Conservation (phyloP, 92 coral and sea anemone genomes). For the Umimayanthus chanpuru region DNA sequence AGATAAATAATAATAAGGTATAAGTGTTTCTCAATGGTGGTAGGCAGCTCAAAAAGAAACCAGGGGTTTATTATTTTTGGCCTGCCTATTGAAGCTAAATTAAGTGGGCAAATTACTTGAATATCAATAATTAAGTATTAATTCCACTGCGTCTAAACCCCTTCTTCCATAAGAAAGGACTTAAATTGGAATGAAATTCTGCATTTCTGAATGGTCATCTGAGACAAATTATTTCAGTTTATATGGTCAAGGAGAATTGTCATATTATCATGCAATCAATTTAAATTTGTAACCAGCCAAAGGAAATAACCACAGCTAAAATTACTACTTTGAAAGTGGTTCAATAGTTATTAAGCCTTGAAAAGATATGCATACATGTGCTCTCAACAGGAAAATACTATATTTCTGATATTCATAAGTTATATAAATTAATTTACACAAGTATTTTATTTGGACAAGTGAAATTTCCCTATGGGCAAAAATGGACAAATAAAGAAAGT, state of each 20-base stretch:
- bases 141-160: too few species aligned
- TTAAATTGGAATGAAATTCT: too few species aligned
- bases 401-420: conserved; percentile 8
- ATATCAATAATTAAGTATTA: too few species aligned
- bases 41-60: too few species aligned
- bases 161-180: too few species aligned
- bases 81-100: too few species aligned
- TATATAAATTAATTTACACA: conserved; percentile 6
- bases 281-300: conserved; percentile 6
- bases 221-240: conserved; percentile 1
- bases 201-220: neutral
- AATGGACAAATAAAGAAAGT: conserved; percentile 12
- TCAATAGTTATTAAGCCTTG: conserved; percentile 5
- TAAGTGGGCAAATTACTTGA: too few species aligned
- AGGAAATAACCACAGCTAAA: conserved; percentile 7
- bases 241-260: conserved; percentile 7
- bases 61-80: too few species aligned
- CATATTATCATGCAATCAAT: conserved; percentile 6
- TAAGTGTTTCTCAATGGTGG: too few species aligned
- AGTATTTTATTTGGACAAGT: conserved; percentile 12
- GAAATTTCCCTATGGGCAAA: conserved; percentile 14
- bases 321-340: conserved; percentile 2
- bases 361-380: conserved; percentile 6
- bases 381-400: conserved; percentile 13
- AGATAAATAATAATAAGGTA: too few species aligned